Evolutionary conservation across 2,888 invertebrate genomes (phyloP).

Genomic region (Lepidocyrtinus sp.): DNA sequence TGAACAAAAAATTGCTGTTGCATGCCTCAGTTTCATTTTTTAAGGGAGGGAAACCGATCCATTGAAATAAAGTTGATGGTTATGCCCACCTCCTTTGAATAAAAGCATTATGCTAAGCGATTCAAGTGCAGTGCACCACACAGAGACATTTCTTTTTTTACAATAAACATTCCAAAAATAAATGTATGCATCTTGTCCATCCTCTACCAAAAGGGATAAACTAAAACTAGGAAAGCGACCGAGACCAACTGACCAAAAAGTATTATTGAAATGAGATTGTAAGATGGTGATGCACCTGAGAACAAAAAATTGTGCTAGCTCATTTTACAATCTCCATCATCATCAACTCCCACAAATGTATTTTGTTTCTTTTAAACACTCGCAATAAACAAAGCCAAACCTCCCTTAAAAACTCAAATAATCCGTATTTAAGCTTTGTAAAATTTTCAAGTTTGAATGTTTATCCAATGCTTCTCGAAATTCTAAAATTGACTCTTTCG

Average conservation of each 20-base stretch:
- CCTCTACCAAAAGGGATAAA: not conserved
- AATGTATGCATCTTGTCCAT: not conserved
- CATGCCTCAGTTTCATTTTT: constrained; percentile 9
- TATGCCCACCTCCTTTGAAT: constrained; percentile 25
- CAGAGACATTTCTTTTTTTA: constrained; percentile 52
- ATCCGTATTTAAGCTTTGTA: not conserved
- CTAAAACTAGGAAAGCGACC: constrained; percentile 26
- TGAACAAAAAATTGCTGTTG: not conserved
- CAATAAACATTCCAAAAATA: constrained; percentile 13
- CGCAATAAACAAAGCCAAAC: not conserved
- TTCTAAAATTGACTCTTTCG: constrained; percentile 16
- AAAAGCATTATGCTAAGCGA: too few relatives aligned
- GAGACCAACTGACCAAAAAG: constrained; percentile 60
- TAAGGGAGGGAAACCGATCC: constrained; percentile 39
- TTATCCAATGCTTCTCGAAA: not conserved
- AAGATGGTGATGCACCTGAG: constrained; percentile 19
- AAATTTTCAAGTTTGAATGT: not conserved
- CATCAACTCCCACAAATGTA: not conserved
- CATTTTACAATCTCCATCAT: constrained; percentile 25
- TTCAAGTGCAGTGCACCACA: not conserved
- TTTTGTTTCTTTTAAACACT: constrained; percentile 7
- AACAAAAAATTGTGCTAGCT: constrained; percentile 15
- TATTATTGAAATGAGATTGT: constrained; percentile 48
- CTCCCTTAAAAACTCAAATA: constrained; percentile 3
- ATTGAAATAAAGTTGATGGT: constrained; percentile 48